These are phyloP conservation scores for Geotrypetes seraphini DNA, from an alignment of 2,797 vertebrate species.

Conservation along the genomic window DNA sequence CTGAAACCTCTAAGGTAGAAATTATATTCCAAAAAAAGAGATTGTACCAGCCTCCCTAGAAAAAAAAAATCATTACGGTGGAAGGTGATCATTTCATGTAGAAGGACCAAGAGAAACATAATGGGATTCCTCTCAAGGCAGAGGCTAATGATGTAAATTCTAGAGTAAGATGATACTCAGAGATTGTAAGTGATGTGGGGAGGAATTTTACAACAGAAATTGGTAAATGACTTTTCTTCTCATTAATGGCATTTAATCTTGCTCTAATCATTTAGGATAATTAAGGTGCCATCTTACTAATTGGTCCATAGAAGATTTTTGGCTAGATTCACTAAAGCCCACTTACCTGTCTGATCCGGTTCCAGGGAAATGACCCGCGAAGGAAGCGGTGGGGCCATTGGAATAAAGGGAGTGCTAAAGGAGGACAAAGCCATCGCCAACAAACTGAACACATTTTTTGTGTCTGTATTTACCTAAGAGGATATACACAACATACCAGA, in stretches of 20 bases:
- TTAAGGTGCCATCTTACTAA: not conserved
- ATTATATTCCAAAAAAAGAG: conserved; percentile 14
- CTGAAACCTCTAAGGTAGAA: conserved; percentile 17
- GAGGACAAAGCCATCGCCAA: too few relatives aligned
- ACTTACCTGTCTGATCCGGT: too few relatives aligned
- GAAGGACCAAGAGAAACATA: conserved; percentile 3
- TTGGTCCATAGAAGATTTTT: not conserved
- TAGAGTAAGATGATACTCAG: not conserved
- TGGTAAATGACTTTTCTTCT: not conserved
- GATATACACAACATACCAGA: too few relatives aligned
- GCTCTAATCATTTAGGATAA: not conserved
- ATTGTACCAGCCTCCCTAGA: conserved; percentile 7
- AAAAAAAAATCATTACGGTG: conserved; percentile 11
- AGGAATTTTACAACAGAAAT: not conserved
- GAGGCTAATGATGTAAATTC: not conserved
- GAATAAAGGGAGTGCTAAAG: too few relatives aligned
- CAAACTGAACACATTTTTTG: too few relatives aligned
- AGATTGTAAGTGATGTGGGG: not conserved
- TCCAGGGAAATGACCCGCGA: too few relatives aligned
- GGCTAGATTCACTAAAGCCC: too few relatives aligned
- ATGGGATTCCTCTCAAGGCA: conserved; percentile 3
- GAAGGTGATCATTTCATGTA: conserved; percentile 12
- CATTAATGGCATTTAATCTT: not conserved
- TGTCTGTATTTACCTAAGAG: too few relatives aligned
- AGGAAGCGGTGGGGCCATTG: too few relatives aligned